A percentile compares a stretch with the other conserved stretches of the same genome.
Evolutionary conservation across 2,113 vertebrate genomes (phyloP).

Genomic region (Otocyon megalotis): DNA sequence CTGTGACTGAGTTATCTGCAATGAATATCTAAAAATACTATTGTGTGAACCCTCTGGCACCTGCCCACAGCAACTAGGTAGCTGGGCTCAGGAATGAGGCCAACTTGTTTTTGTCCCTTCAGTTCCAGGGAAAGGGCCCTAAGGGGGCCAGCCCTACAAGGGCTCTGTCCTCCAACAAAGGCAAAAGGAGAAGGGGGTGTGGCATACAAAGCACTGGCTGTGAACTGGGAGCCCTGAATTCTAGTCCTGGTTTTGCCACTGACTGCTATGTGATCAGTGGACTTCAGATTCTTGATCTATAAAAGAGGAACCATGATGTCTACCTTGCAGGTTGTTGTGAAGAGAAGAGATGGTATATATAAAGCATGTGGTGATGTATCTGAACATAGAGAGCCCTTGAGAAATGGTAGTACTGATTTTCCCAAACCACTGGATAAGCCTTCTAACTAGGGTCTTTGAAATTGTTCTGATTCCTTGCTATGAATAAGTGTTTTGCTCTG

Average conservation of each 20-base stretch:
- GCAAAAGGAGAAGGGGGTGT: background rate
- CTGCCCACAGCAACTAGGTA: background rate
- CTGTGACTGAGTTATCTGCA: slow-evolving; percentile 13
- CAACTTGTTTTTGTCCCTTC: background rate
- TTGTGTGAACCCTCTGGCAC: background rate
- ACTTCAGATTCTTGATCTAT: background rate
- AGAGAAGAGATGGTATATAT: background rate
- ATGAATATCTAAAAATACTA: background rate
- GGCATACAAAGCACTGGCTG: too few species aligned
- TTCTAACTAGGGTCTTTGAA: slow-evolving; percentile 1
- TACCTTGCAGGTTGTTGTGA: background rate
- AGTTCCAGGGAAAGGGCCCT: background rate
- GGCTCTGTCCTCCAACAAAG: background rate
- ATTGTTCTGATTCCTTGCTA: background rate
- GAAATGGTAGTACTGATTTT: slow-evolving; percentile 45
- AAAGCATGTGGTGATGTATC: background rate
- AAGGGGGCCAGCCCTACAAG: background rate
- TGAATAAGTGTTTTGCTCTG: background rate
- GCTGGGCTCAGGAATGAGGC: background rate
- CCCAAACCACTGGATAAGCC: background rate
- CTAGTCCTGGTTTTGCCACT: background rate
- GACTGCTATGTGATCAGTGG: background rate
- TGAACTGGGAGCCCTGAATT: background rate
- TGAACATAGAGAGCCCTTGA: background rate
- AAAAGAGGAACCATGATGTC: background rate